A percentile compares a stretch with the other conserved stretches of the same genome.
phyloP scores from a whole-genome alignment of 2,888 invertebrate species.

The Nematopogon swammerdamellus region DNA sequence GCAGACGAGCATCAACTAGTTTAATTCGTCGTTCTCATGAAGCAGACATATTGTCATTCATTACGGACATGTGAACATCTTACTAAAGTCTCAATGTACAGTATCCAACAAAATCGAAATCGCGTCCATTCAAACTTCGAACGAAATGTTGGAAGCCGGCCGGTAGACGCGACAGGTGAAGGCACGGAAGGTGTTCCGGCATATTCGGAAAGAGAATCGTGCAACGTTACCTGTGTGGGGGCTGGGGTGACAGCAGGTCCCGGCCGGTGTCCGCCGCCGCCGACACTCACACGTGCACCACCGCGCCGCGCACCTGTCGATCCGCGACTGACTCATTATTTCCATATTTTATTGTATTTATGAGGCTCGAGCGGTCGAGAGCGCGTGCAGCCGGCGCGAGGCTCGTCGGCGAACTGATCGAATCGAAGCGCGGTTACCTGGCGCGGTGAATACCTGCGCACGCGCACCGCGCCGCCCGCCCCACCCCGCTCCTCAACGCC shows the following conservation, averaged over 20 bases:
- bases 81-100: too few species aligned
- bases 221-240: not conserved
- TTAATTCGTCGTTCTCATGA: too few species aligned
- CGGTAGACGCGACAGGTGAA: conserved; percentile 4
- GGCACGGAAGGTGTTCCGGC: not conserved
- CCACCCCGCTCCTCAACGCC: conserved; percentile 37
- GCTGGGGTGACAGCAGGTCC: not conserved
- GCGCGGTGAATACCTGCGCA: conserved; percentile 38
- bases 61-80: too few species aligned
- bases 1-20: too few species aligned
- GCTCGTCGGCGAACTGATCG: conserved; percentile 38
- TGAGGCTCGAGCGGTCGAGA: conserved; percentile 24
- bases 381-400: conserved; percentile 42
- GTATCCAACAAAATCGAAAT: too few species aligned
- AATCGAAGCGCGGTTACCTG: conserved; percentile 20
- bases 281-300: conserved; percentile 52
- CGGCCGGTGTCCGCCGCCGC: conserved; percentile 31
- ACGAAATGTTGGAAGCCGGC: conserved; percentile 19
- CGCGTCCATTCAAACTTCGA: conserved; percentile 19
- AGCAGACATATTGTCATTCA: too few species aligned
- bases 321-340: conserved; percentile 42
- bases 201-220: not conserved
- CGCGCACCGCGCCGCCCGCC: conserved; percentile 32
- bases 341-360: conserved; percentile 38
- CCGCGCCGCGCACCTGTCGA: conserved; percentile 52